These are phyloP conservation scores for Melospiza melodia DNA, from an alignment of 2,113 vertebrate species.

Conservation along the genomic window DNA sequence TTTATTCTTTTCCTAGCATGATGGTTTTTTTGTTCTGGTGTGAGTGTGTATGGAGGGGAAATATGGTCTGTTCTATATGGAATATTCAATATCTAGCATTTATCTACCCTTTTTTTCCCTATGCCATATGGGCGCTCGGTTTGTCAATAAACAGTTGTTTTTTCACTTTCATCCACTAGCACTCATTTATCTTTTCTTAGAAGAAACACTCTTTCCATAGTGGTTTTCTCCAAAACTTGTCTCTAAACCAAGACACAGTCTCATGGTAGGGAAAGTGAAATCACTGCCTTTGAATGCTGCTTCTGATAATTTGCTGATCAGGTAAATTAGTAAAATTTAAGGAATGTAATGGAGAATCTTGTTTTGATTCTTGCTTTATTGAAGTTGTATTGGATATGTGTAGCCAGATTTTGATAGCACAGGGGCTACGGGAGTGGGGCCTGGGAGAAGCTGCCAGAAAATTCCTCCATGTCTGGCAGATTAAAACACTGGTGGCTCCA, in stretches of 20 bases:
- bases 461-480: no score
- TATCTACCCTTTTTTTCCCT: no score
- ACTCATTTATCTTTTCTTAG: background rate
- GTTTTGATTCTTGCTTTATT: background rate
- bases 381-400: background rate
- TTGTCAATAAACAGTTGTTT: background rate
- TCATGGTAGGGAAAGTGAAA: background rate
- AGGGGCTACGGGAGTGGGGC: no score
- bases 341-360: rapidly evolving
- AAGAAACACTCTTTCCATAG: background rate
- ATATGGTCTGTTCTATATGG: background rate
- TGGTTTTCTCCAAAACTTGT: background rate
- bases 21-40: rapidly evolving
- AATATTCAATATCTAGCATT: background rate
- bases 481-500: no score
- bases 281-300: background rate
- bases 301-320: background rate
- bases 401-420: no score
- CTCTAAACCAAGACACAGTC: background rate
- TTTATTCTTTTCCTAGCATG: background rate
- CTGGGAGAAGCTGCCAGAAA: no score
- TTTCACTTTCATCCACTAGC: background rate
- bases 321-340: background rate
- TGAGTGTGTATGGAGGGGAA: rapidly evolving
- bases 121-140: rapidly evolving